Evolutionary conservation across 1,140 invertebrate species (phyloP).

Genomic region (Leptoteleia sp.): DNA sequence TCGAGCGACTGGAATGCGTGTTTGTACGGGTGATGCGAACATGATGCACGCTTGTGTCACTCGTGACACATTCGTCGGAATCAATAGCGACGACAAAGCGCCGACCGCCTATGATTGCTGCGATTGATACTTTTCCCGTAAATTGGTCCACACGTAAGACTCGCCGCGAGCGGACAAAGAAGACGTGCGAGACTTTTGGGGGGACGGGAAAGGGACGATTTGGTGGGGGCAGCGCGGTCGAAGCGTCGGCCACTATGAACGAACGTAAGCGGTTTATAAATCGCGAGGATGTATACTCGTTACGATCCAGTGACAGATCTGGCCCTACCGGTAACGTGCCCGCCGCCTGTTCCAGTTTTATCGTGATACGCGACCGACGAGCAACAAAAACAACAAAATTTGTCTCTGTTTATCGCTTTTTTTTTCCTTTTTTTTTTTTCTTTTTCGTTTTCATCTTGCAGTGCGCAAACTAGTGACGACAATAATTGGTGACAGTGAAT

Average conservation of each 20-base stretch:
- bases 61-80: conserved; percentile 7
- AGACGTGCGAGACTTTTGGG: conserved; percentile 54
- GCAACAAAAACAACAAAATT: too few relatives aligned
- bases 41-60: conserved; percentile 17
- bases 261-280: conserved; percentile 77
- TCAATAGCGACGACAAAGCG: conserved; percentile 4
- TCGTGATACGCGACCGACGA: conserved; percentile 12
- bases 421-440: too few relatives aligned
- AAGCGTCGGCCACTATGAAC: conserved; percentile 68
- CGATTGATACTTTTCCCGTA: conserved; percentile 18
- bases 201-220: conserved; percentile 50
- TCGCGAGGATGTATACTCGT: conserved; percentile 75
- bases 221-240: conserved; percentile 49
- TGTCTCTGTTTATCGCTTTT: too few relatives aligned
- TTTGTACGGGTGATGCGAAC: too few relatives aligned
- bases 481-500: conserved; percentile 57
- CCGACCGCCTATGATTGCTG: neutral
- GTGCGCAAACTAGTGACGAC: conserved; percentile 29
- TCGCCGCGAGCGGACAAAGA: conserved; percentile 29
- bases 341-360: conserved; percentile 28
- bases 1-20: too few relatives aligned
- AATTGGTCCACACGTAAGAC: conserved; percentile 52
- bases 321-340: conserved; percentile 49
- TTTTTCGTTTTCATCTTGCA: conserved; percentile 1
- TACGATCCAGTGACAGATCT: conserved; percentile 74